Evolutionary conservation across 2,797 vertebrate genomes (phyloP).

Genomic region (Eulemur rubriventer): DNA sequence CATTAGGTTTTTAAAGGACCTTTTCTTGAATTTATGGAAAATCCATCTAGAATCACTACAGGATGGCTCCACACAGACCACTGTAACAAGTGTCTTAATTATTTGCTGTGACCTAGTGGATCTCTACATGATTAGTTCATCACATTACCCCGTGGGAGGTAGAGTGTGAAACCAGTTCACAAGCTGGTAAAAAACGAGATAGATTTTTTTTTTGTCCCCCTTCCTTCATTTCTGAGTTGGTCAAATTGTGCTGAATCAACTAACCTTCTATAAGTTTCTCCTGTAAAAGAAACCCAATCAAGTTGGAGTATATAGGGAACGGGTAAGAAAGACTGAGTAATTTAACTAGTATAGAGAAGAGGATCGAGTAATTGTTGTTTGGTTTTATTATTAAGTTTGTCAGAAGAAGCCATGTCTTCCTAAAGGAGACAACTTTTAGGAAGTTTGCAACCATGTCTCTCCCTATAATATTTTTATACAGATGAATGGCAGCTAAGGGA

Average conservation of each 20-base stretch:
- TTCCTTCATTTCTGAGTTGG: background rate
- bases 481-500: background rate
- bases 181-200: background rate
- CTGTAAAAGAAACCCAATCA: background rate
- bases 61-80: background rate
- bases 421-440: background rate
- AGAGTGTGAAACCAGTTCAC: background rate
- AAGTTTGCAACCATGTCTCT: background rate
- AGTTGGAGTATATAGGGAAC: background rate
- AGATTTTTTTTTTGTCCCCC: background rate
- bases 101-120: constrained; percentile 58
- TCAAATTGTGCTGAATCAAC: constrained; percentile 9
- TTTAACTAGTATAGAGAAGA: background rate
- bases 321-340: background rate
- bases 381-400: background rate
- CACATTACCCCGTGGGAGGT: background rate
- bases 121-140: constrained; percentile 53
- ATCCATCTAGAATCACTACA: constrained; percentile 26
- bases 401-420: background rate
- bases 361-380: background rate
- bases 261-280: background rate
- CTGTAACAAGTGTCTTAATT: constrained; percentile 49
- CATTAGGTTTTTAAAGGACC: constrained; percentile 11
- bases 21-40: constrained; percentile 66
- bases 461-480: background rate